phyloP scores from a whole-genome alignment of 2,113 vertebrate species.

The Tupaia tana region DNA sequence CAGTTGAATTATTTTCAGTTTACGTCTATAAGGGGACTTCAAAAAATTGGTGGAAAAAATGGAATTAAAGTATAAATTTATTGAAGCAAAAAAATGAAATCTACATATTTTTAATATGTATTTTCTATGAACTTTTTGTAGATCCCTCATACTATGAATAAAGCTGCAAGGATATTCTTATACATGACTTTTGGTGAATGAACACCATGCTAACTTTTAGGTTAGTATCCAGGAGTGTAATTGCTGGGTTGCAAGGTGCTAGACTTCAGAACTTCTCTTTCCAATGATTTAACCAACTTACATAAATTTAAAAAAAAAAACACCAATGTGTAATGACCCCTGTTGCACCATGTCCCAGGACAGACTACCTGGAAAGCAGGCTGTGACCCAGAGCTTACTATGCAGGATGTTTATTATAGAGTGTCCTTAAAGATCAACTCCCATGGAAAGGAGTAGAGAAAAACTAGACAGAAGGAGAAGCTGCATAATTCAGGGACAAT shows the following conservation, averaged over 20 bases:
- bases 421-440: background rate
- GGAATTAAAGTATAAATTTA: too few relatives aligned
- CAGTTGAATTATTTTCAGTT: background rate
- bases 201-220: background rate
- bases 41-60: too few relatives aligned
- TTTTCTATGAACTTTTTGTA: too few relatives aligned
- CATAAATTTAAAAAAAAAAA: background rate
- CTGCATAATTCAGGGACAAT: background rate
- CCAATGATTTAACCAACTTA: background rate
- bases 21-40: background rate
- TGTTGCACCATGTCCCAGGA: background rate
- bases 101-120: too few relatives aligned
- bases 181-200: background rate
- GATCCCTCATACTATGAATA: background rate
- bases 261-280: too few relatives aligned
- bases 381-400: background rate
- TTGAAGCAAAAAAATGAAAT: too few relatives aligned
- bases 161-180: background rate
- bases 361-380: background rate
- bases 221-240: background rate
- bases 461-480: background rate
- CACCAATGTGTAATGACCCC: background rate
- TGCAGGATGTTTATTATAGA: background rate
- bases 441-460: background rate
- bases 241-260: too few relatives aligned